phyloP scores from a whole-genome alignment of 2,888 invertebrate genomes.

The Metopia argyrocephala region DNA sequence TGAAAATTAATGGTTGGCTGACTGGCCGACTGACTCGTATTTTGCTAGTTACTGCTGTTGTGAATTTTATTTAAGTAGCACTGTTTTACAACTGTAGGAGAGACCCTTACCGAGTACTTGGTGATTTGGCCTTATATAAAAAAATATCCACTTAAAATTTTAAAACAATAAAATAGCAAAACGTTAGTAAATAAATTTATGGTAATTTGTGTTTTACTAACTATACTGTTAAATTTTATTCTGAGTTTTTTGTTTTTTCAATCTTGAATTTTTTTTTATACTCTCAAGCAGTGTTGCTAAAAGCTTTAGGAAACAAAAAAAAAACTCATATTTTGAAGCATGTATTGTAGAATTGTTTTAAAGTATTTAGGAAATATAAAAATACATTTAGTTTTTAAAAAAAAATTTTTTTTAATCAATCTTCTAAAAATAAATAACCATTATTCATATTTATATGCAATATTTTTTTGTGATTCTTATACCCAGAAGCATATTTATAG shows the following conservation, averaged over 20 bases:
- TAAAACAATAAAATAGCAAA: constrained; percentile 31
- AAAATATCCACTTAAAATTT: constrained; percentile 22
- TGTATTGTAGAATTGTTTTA: too few relatives aligned
- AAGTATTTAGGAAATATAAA: too few relatives aligned
- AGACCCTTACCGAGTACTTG: constrained; percentile 29
- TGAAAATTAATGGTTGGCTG: neutral
- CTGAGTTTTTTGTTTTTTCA: constrained; percentile 14
- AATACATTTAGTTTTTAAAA: too few relatives aligned
- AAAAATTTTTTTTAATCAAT: too few relatives aligned
- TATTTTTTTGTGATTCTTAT: too few relatives aligned
- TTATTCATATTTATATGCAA: too few relatives aligned
- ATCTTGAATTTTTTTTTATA: neutral
- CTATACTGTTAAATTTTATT: constrained; percentile 26
- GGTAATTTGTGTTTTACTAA: constrained; percentile 47
- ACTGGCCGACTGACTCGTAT: constrained; percentile 25
- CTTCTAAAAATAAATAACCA: too few relatives aligned
- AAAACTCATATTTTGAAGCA: too few relatives aligned
- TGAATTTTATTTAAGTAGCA: neutral
- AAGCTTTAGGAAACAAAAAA: too few relatives aligned
- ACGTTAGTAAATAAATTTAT: constrained; percentile 22
- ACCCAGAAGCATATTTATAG: too few relatives aligned
- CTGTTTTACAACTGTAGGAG: neutral
- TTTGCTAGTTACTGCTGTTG: constrained; percentile 40
- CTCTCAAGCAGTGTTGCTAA: constrained; percentile 25
- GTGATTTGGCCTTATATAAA: constrained; percentile 51